Evolutionary conservation across 2,797 vertebrate species (phyloP).

Genomic region (Sternotherus odoratus): DNA sequence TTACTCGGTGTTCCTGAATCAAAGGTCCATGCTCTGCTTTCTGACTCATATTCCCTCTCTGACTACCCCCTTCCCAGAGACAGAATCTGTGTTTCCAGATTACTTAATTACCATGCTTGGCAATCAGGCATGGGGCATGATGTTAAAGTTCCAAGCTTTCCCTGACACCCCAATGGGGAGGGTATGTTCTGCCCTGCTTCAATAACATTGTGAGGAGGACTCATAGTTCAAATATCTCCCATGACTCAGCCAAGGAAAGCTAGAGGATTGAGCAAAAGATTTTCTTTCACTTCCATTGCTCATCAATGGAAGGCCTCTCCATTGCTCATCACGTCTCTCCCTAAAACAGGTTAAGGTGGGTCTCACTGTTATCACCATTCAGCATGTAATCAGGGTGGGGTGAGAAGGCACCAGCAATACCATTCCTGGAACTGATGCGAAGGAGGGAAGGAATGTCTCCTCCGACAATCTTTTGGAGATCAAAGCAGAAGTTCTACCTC

Average conservation of each 20-base stretch:
- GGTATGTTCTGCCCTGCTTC: background rate
- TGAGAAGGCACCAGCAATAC: background rate
- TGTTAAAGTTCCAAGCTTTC: background rate
- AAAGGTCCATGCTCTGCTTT: background rate
- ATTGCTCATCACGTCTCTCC: background rate
- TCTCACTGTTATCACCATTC: background rate
- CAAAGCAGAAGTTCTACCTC: background rate
- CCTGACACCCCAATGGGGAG: accelerated
- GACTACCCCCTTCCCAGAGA: background rate
- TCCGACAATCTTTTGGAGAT: accelerated
- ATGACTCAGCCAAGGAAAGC: background rate
- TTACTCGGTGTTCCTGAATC: background rate
- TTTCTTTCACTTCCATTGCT: background rate
- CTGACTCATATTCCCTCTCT: background rate
- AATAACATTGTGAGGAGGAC: background rate
- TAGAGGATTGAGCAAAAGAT: background rate
- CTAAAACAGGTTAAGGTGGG: background rate
- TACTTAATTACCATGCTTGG: accelerated
- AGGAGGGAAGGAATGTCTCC: background rate
- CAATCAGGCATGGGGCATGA: accelerated
- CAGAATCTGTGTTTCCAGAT: background rate
- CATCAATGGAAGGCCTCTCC: background rate
- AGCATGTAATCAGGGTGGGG: background rate
- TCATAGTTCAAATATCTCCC: background rate
- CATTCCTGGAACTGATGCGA: background rate